Percentiles rank a stretch among this genome's conserved stretches.
Conservation (phyloP, 2,888 invertebrate species). For the Bellardia pandia region DNA sequence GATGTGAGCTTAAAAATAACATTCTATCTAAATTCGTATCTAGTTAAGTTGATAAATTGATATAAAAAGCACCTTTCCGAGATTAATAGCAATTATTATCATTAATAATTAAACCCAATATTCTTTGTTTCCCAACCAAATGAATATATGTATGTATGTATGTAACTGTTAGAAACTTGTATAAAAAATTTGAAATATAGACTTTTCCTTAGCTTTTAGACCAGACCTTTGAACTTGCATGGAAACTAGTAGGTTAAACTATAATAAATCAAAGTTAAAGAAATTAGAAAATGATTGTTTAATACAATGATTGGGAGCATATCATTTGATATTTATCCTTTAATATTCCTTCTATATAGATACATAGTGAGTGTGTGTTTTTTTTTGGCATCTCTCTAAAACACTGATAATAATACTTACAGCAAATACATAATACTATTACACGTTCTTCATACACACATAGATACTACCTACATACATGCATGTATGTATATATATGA, state of each 20-base stretch:
- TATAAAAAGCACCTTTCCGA: conserved; percentile 6
- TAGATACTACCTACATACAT: too few species aligned
- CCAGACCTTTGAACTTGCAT: conserved; percentile 1
- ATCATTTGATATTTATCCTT: background rate
- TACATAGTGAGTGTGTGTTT: background rate
- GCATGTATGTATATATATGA: too few species aligned
- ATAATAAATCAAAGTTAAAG: background rate
- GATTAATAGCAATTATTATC: background rate
- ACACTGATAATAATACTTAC: conserved; percentile 30
- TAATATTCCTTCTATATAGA: background rate
- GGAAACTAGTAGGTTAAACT: background rate
- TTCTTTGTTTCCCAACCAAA: too few species aligned
- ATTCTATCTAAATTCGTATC: background rate
- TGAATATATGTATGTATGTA: background rate
- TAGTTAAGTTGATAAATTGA: background rate
- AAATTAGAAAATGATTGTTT: background rate
- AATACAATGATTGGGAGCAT: background rate
- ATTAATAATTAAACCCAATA: background rate
- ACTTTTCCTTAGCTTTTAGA: background rate
- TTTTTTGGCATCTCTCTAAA: conserved; percentile 33
- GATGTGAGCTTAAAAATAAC: background rate
- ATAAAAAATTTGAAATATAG: background rate
- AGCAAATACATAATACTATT: background rate
- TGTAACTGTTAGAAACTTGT: too few species aligned
- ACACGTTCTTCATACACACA: background rate